Conservation (phyloP, 2,113 vertebrate species). For the Podocnemis expansa region DNA sequence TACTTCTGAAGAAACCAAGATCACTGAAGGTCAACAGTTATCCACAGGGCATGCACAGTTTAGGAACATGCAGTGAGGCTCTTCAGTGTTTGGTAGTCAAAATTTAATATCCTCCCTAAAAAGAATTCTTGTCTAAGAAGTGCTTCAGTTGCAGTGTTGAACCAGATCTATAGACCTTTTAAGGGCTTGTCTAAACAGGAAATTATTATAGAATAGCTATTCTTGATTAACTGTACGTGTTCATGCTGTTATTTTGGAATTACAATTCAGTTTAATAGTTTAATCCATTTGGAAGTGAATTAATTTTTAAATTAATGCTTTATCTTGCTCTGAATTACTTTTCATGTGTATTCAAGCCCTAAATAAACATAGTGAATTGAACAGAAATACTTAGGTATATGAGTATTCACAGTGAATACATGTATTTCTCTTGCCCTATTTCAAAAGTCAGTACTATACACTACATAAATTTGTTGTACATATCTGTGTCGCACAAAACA, state of each 20-base stretch:
- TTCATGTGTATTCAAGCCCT: not conserved
- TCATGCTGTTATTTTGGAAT: not conserved
- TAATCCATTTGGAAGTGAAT: not conserved
- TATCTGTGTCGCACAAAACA: not conserved
- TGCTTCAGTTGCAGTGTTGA: not conserved
- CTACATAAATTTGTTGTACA: not conserved
- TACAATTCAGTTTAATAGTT: not conserved
- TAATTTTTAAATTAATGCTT: not conserved
- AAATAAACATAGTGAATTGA: not conserved
- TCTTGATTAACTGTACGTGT: not conserved
- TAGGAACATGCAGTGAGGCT: not conserved
- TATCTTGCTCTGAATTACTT: not conserved
- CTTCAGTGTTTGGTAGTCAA: not conserved
- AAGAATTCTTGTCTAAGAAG: not conserved
- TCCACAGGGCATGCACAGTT: not conserved
- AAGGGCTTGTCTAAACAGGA: not conserved
- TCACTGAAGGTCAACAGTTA: not conserved
- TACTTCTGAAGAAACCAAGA: not conserved
- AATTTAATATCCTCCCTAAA: not conserved
- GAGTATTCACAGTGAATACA: not conserved
- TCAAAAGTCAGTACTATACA: not conserved
- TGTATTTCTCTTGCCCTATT: not conserved
- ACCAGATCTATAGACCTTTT: not conserved
- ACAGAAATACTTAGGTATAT: not conserved
- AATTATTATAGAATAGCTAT: not conserved